Percentiles rank a stretch among this genome's conserved stretches.
Evolutionary conservation across 2,113 vertebrate genomes (phyloP).

Genomic region (Tragelaphus strepsiceros): DNA sequence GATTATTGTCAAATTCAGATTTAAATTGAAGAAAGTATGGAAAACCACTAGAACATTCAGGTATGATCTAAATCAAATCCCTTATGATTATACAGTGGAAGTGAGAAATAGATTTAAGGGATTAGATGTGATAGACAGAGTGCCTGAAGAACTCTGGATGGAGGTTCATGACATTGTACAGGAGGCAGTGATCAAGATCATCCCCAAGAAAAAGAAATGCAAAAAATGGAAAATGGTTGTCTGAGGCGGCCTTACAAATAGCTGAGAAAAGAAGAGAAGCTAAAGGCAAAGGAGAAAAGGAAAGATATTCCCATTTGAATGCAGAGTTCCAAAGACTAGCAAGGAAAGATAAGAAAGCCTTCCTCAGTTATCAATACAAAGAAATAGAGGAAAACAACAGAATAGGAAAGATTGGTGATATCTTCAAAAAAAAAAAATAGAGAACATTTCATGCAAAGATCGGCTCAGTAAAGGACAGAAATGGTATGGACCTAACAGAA

Average conservation of each 20-base stretch:
- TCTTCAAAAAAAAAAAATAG: not conserved
- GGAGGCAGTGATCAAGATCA: not conserved
- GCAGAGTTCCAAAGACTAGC: not conserved
- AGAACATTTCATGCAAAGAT: no score
- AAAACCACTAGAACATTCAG: not conserved
- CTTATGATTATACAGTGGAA: not conserved
- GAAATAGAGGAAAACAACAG: not conserved
- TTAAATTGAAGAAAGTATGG: not conserved
- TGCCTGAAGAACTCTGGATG: not conserved
- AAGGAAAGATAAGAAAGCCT: not conserved
- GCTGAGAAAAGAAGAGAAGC: not conserved
- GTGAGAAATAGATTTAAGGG: not conserved
- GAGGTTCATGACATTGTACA: not conserved
- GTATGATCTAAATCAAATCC: not conserved
- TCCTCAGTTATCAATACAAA: not conserved
- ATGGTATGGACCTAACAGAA: no score
- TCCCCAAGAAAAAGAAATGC: not conserved
- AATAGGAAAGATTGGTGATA: not conserved
- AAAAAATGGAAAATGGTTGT: not conserved
- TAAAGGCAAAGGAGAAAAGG: not conserved
- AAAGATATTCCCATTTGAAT: not conserved
- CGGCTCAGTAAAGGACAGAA: no score
- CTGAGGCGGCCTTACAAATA: not conserved
- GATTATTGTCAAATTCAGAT: not conserved
- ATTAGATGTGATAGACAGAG: not conserved